Evolutionary conservation across 2,797 vertebrate species (phyloP).

Genomic region (Sardinella longiceps): DNA sequence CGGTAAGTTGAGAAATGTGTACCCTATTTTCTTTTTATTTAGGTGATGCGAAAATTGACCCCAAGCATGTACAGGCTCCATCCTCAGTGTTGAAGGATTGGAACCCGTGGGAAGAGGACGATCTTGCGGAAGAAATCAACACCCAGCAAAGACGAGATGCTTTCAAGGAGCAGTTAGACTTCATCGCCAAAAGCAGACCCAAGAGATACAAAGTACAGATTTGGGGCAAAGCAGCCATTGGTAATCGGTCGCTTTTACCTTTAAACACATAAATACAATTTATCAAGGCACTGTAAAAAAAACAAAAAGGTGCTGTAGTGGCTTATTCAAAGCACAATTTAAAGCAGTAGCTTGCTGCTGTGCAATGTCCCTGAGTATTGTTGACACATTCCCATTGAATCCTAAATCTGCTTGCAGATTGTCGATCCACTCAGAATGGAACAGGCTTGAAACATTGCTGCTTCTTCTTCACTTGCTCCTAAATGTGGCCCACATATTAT

Average conservation of each 20-base stretch:
- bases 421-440: no score
- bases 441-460: no score
- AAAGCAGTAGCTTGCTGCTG: no score
- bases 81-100: constrained; percentile 79
- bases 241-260: constrained; percentile 67
- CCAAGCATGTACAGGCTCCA: constrained; percentile 66
- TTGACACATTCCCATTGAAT: no score
- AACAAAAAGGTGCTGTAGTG: neutral
- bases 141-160: constrained; percentile 76
- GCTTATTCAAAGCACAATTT: no score
- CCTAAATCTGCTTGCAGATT: no score
- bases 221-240: constrained; percentile 96
- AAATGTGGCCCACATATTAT: no score
- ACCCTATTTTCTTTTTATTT: constrained; percentile 22
- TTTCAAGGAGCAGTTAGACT: constrained; percentile 76
- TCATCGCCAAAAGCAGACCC: constrained; percentile 73
- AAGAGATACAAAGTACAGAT: constrained; percentile 86
- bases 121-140: constrained; percentile 79
- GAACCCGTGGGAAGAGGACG: constrained; percentile 95
- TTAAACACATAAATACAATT: neutral
- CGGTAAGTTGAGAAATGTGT: neutral
- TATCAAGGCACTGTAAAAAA: neutral
- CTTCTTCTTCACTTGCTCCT: no score
- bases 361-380: no score
- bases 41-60: constrained; percentile 59